phyloP scores from a whole-genome alignment of 2,113 vertebrate species.

The Lonchura striata region DNA sequence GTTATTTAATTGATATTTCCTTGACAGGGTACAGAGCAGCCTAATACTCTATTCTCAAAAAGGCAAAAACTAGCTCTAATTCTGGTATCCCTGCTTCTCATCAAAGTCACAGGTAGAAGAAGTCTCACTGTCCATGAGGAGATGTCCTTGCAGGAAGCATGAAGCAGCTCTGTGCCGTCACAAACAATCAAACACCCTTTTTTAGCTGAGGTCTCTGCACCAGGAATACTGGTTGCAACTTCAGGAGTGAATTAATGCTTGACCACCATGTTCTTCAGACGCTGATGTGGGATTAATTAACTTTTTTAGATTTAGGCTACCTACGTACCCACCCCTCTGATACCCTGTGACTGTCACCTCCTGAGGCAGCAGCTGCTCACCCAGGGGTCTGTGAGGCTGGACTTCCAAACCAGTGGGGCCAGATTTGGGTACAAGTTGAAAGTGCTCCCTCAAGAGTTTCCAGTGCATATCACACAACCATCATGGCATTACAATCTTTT shows the following conservation, averaged over 20 bases:
- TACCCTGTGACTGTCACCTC: background rate
- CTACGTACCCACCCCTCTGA: background rate
- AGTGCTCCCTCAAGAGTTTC: background rate
- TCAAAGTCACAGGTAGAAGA: background rate
- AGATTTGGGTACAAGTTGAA: background rate
- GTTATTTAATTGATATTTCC: background rate
- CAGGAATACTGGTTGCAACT: background rate
- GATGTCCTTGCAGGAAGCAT: background rate
- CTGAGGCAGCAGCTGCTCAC: background rate
- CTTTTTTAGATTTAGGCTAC: background rate
- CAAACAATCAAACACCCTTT: accelerated
- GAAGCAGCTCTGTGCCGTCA: background rate
- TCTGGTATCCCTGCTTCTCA: background rate
- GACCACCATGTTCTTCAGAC: background rate
- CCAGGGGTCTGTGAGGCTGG: accelerated
- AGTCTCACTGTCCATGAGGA: background rate
- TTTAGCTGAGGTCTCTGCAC: background rate
- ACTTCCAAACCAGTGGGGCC: background rate
- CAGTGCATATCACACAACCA: background rate
- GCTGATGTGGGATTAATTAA: background rate
- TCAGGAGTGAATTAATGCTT: background rate
- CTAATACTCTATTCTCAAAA: background rate
- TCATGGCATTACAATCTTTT: background rate
- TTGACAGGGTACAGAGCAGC: background rate
- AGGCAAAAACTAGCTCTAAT: background rate